Conservation (phyloP, 2,888 invertebrate genomes). For the Tuta absoluta region DNA sequence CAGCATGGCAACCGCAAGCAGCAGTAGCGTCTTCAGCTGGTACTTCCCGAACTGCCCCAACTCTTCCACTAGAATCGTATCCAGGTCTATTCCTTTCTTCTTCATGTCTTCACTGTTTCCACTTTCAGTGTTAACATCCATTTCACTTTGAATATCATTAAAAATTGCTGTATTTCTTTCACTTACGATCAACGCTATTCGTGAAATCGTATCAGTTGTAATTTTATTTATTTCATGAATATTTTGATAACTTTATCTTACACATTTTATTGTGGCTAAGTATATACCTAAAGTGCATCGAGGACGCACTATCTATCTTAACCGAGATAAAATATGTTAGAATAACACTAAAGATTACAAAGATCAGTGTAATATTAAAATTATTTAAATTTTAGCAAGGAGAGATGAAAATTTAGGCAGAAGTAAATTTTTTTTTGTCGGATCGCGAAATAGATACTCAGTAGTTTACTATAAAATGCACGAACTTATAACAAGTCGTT, state of each 20-base stretch:
- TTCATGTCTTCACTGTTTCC: background rate
- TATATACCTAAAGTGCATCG: background rate
- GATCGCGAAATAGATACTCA: too few species aligned
- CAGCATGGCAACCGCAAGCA: conserved; percentile 79
- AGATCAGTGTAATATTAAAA: background rate
- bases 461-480: too few species aligned
- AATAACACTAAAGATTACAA: background rate
- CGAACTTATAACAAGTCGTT: too few species aligned
- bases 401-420: too few species aligned
- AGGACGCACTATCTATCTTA: background rate
- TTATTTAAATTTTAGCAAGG: too few species aligned
- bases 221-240: background rate
- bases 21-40: conserved; percentile 76
- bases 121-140: background rate
- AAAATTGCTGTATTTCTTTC: conserved; percentile 48
- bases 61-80: conserved; percentile 56
- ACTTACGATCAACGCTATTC: conserved; percentile 31
- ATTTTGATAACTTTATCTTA: background rate
- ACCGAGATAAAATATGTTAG: background rate
- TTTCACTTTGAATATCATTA: background rate
- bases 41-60: conserved; percentile 80
- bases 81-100: conserved; percentile 45
- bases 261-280: background rate
- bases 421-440: too few species aligned
- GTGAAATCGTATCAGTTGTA: conserved; percentile 21